Evolutionary conservation across 2,113 vertebrate species (phyloP).

Genomic region (Mesocricetus auratus): DNA sequence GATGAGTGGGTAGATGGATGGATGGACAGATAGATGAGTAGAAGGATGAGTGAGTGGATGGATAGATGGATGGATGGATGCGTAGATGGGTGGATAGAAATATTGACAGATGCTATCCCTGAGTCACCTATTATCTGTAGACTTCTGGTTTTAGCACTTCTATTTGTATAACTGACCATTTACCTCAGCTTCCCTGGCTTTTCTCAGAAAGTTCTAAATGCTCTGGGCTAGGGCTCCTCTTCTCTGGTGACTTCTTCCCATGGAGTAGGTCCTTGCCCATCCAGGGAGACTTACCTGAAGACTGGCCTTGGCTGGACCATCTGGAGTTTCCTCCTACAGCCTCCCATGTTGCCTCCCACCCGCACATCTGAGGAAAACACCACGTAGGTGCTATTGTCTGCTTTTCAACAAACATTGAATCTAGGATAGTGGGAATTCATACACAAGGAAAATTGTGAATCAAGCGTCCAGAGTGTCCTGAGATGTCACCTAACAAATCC

Average conservation of each 20-base stretch:
- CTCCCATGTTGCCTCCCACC: not conserved
- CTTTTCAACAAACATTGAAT: slow-evolving; percentile 31
- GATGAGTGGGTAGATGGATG: not conserved
- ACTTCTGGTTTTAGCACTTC: not conserved
- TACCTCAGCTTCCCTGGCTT: slow-evolving; percentile 35
- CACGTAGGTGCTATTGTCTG: not conserved
- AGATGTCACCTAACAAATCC: slow-evolving; percentile 58
- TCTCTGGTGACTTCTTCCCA: fast-evolving
- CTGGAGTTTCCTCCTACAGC: not conserved
- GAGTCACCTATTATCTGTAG: not conserved
- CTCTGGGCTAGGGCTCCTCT: not conserved
- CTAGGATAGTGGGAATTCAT: slow-evolving; percentile 22
- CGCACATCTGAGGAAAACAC: not conserved
- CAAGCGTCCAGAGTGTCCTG: slow-evolving; percentile 24
- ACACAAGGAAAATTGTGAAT: slow-evolving; percentile 7
- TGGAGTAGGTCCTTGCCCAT: not conserved
- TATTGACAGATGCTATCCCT: not conserved
- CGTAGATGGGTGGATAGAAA: not conserved
- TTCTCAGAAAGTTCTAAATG: not conserved
- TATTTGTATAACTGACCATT: not conserved
- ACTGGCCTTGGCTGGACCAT: not conserved
- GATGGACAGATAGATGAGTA: not conserved
- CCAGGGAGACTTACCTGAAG: not conserved
- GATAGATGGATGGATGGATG: not conserved
- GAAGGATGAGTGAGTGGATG: not conserved